phyloP scores from a whole-genome alignment of 2,797 vertebrate genomes.

The Thaleichthys pacificus region DNA sequence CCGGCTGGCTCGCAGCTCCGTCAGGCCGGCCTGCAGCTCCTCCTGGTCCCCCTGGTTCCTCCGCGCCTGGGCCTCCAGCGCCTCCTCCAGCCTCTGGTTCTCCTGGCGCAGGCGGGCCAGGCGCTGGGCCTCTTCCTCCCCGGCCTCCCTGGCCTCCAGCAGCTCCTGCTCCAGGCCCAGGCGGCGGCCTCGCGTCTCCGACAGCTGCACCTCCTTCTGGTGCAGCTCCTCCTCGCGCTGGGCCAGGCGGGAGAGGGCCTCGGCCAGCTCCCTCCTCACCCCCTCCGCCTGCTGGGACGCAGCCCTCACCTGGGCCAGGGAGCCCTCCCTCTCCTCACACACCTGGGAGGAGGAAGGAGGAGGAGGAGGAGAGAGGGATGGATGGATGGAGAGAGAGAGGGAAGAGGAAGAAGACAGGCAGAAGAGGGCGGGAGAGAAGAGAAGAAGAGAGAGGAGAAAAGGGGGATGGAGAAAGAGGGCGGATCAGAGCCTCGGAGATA shows the following conservation, averaged over 20 bases:
- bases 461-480: background rate
- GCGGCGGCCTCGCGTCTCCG: slow-evolving; percentile 75
- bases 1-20: slow-evolving; percentile 82
- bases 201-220: slow-evolving; percentile 81
- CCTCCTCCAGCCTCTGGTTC: no score
- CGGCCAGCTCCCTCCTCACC: slow-evolving; percentile 82
- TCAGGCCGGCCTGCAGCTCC: slow-evolving; percentile 62
- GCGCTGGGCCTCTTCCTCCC: slow-evolving; percentile 76
- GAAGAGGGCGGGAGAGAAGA: background rate
- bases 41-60: slow-evolving; percentile 79
- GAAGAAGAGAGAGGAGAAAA: background rate
- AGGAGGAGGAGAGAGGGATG: background rate
- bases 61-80: slow-evolving; percentile 61
- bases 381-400: background rate
- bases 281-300: slow-evolving; percentile 85
- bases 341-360: slow-evolving; percentile 61
- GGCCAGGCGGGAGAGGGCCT: slow-evolving; percentile 82
- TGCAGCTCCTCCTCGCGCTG: slow-evolving; percentile 87
- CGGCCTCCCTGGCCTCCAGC: slow-evolving; percentile 73
- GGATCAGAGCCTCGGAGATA: background rate
- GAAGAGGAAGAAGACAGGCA: no score
- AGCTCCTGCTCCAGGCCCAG: slow-evolving; percentile 82
- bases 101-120: slow-evolving; percentile 49
- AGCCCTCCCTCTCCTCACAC: slow-evolving; percentile 80
- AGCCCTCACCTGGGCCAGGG: slow-evolving; percentile 78